phyloP scores from a whole-genome alignment of 2,888 invertebrate genomes.

The Sussaba pulchella region DNA sequence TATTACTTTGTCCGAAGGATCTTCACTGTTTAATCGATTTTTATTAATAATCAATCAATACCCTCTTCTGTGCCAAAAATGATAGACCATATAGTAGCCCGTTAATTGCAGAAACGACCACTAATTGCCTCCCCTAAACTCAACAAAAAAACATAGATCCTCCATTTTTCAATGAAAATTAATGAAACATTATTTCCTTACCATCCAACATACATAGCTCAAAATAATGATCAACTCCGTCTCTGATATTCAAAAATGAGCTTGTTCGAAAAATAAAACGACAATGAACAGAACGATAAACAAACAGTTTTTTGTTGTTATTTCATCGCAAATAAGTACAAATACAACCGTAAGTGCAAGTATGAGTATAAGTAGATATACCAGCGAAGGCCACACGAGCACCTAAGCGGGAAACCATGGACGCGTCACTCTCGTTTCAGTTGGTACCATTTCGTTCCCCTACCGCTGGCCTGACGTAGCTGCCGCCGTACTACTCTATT shows the following conservation, averaged over 20 bases:
- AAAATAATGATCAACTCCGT: not conserved
- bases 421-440: conserved; percentile 32
- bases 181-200: not conserved
- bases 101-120: too few relatives aligned
- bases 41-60: too few relatives aligned
- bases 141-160: too few relatives aligned
- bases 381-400: conserved; percentile 23
- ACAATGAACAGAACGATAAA: not conserved
- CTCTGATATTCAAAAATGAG: not conserved
- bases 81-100: too few relatives aligned
- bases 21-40: too few relatives aligned
- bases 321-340: not conserved
- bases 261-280: not conserved
- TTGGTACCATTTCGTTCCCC: not conserved
- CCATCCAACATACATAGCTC: too few relatives aligned
- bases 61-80: too few relatives aligned
- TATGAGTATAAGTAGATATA: conserved; percentile 9
- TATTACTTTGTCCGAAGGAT: too few relatives aligned
- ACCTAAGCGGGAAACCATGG: conserved; percentile 7
- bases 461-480: not conserved
- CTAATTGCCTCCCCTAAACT: too few relatives aligned
- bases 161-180: not conserved
- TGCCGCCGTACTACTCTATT: conserved; percentile 23
- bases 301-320: not conserved
- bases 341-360: not conserved